Conservation (phyloP, 2,797 vertebrate genomes). For the Enteromius afrohamiltoni region DNA sequence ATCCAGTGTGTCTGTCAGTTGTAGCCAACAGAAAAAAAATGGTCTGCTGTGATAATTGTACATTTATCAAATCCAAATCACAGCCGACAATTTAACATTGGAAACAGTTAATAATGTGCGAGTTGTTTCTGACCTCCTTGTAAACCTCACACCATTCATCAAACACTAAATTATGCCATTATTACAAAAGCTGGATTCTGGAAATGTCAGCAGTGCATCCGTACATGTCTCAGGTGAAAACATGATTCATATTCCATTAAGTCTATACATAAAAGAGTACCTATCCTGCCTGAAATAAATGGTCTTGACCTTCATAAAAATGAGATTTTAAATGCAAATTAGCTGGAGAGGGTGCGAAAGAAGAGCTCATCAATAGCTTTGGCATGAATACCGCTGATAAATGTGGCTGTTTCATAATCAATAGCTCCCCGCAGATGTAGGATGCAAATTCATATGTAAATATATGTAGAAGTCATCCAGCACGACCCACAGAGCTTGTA, state of each 20-base stretch:
- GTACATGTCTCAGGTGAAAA: conserved; percentile 77
- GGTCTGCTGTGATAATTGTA: conserved; percentile 53
- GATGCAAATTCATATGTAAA: conserved; percentile 53
- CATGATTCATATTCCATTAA: conserved; percentile 78
- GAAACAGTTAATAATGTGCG: conserved; percentile 70
- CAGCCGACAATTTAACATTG: conserved; percentile 70
- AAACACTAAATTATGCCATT: conserved; percentile 72
- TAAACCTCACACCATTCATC: conserved; percentile 72
- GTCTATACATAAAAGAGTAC: conserved; percentile 73
- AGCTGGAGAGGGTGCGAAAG: conserved; percentile 44
- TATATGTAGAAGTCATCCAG: conserved; percentile 35
- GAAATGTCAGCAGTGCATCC: conserved; percentile 77
- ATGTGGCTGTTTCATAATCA: conserved; percentile 69
- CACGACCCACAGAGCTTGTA: not conserved
- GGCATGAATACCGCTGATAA: conserved; percentile 73
- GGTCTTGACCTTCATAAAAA: conserved; percentile 80
- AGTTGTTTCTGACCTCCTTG: conserved; percentile 73
- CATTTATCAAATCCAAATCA: conserved; percentile 69
- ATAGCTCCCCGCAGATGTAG: conserved; percentile 63
- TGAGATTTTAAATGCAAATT: conserved; percentile 79
- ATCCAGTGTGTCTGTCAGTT: conserved; percentile 33
- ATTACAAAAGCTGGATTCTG: conserved; percentile 70
- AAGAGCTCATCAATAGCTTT: conserved; percentile 73
- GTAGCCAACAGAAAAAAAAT: conserved; percentile 30
- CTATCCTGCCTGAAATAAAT: conserved; percentile 77